phyloP scores from a whole-genome alignment of 2,113 vertebrate species.

The Labeo catla region DNA sequence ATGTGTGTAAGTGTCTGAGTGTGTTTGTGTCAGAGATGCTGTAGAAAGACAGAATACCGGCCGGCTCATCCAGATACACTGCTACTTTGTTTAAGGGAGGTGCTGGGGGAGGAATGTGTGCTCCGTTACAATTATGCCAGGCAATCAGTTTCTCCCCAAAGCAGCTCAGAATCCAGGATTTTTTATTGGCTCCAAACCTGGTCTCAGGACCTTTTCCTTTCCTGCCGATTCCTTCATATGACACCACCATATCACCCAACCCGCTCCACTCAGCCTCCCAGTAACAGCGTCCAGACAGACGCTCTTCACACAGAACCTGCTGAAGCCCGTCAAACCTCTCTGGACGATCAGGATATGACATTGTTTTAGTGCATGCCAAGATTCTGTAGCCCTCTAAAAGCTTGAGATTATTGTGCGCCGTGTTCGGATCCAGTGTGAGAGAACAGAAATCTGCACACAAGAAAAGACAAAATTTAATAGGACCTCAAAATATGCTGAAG shows the following conservation, averaged over 20 bases:
- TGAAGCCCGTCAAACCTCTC: not conserved
- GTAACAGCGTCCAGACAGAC: conserved; percentile 15
- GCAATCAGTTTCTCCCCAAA: not conserved
- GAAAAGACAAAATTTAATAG: not conserved
- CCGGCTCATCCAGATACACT: not conserved
- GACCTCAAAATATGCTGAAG: not conserved
- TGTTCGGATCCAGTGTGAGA: not conserved
- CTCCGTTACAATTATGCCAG: not conserved
- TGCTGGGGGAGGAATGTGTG: not conserved
- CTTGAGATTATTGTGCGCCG: not conserved
- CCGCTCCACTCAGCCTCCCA: not conserved
- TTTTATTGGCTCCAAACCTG: not conserved
- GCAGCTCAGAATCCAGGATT: not conserved
- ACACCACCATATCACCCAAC: not conserved
- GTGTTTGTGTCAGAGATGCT: not conserved
- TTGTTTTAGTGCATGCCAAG: not conserved
- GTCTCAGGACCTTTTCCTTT: not conserved
- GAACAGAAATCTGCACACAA: not conserved
- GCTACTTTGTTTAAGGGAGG: not conserved
- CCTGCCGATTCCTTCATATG: not conserved
- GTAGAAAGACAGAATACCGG: not conserved
- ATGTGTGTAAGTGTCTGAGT: conserved; percentile 1
- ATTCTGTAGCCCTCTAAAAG: not conserved
- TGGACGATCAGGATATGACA: conserved; percentile 11
- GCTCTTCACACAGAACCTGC: conserved; percentile 25